These are phyloP conservation scores for Heterodera carotae DNA, from an alignment of 1,140 invertebrate genomes.

Conservation along the genomic window DNA sequence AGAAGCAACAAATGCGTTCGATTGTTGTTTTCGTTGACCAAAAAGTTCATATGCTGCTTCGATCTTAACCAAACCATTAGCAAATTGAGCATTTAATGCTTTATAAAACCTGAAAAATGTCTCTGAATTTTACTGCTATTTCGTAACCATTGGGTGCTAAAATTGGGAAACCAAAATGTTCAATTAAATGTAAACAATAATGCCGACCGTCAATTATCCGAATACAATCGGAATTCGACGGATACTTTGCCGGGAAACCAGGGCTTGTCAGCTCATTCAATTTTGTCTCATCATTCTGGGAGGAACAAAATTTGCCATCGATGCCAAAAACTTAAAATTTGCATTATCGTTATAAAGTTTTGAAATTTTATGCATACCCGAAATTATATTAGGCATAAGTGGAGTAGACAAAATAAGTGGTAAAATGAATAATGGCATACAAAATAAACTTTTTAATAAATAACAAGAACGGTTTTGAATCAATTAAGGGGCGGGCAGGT, in stretches of 20 bases:
- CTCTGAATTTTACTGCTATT: slow-evolving; percentile 43
- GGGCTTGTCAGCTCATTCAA: slow-evolving; percentile 48
- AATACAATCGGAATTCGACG: slow-evolving; percentile 42
- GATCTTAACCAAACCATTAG: slow-evolving; percentile 24
- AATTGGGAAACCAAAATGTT: neutral
- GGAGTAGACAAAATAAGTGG: neutral
- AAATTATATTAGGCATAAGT: neutral
- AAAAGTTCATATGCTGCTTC: slow-evolving; percentile 50
- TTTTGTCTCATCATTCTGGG: neutral
- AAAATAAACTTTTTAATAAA: neutral
- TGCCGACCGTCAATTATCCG: slow-evolving; percentile 26
- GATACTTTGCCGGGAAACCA: slow-evolving; percentile 43
- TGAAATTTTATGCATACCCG: too few relatives aligned
- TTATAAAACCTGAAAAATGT: slow-evolving; percentile 40
- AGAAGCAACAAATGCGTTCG: neutral
- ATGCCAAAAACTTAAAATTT: neutral
- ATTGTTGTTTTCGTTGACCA: neutral
- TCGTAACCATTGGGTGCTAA: slow-evolving; percentile 43
- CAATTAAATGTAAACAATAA: neutral
- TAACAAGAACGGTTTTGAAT: too few relatives aligned
- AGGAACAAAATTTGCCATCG: neutral
- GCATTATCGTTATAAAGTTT: too few relatives aligned
- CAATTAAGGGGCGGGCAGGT: too few relatives aligned
- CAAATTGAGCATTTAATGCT: neutral
- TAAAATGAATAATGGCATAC: neutral